A percentile compares a stretch with the other conserved stretches of the same genome.
Conservation (phyloP, 2,888 invertebrate species). For the Mesoligia furuncula region DNA sequence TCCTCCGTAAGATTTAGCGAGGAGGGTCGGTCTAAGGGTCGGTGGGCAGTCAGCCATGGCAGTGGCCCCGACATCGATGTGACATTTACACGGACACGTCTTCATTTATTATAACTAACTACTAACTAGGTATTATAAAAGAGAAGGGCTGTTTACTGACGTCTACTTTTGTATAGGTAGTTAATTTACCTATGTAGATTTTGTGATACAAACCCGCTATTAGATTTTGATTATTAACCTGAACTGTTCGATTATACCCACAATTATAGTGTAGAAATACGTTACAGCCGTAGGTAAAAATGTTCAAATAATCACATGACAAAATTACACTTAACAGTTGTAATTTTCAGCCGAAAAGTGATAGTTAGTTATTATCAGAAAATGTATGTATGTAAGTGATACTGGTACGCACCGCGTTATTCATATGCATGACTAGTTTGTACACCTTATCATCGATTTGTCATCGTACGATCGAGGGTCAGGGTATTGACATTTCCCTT, state of each 20-base stretch:
- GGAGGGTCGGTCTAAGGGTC: slow-evolving; percentile 50
- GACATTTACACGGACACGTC: slow-evolving; percentile 65
- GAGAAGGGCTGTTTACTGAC: not conserved
- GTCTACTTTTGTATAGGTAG: not conserved
- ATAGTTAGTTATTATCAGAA: not conserved
- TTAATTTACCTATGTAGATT: not conserved
- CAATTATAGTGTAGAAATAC: not conserved
- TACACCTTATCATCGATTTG: slow-evolving; percentile 30
- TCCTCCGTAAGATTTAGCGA: slow-evolving; percentile 53
- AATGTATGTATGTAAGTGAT: not conserved
- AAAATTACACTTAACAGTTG: not conserved
- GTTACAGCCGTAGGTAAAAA: not conserved
- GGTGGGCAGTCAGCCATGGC: slow-evolving; percentile 65
- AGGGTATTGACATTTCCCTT: slow-evolving; percentile 38
- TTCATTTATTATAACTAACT: slow-evolving; percentile 52
- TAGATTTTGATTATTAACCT: not conserved
- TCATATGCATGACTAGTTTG: not conserved
- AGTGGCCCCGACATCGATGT: slow-evolving; percentile 63
- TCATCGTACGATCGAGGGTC: slow-evolving; percentile 26
- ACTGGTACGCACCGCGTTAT: not conserved
- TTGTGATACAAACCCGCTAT: not conserved
- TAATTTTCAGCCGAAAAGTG: not conserved
- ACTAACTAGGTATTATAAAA: slow-evolving; percentile 20
- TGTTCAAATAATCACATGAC: not conserved
- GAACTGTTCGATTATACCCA: not conserved